phyloP scores from a whole-genome alignment of 2,113 vertebrate species.

The Corapipo altera region DNA sequence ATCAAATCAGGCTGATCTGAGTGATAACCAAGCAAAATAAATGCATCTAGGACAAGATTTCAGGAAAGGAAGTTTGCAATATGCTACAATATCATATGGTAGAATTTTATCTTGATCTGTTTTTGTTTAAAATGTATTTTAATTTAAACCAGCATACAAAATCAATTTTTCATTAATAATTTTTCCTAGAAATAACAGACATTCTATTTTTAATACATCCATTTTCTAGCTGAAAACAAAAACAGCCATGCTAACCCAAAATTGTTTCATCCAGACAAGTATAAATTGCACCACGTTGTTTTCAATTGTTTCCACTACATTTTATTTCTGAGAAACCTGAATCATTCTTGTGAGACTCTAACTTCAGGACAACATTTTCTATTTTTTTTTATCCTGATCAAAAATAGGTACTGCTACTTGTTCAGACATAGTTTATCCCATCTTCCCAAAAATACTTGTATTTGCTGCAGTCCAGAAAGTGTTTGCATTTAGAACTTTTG shows the following conservation, averaged over 20 bases:
- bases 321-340: background rate
- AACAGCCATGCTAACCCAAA: background rate
- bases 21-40: background rate
- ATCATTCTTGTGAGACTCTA: background rate
- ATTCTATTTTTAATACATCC: background rate
- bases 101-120: rapidly evolving
- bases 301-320: background rate
- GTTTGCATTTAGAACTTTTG: background rate
- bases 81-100: background rate
- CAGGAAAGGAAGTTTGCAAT: background rate
- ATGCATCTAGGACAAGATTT: background rate
- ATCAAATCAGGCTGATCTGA: background rate
- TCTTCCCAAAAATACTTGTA: background rate
- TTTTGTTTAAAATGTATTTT: background rate
- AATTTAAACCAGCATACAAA: background rate
- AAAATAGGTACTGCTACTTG: background rate
- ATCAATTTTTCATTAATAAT: background rate
- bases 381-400: background rate
- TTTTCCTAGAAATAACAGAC: background rate
- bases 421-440: background rate
- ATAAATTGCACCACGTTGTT: background rate
- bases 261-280: background rate
- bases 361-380: background rate
- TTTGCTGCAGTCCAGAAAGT: background rate
- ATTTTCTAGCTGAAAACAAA: background rate